These are phyloP conservation scores for Scortum barcoo DNA, from an alignment of 2,113 vertebrate genomes.

Conservation along the genomic window DNA sequence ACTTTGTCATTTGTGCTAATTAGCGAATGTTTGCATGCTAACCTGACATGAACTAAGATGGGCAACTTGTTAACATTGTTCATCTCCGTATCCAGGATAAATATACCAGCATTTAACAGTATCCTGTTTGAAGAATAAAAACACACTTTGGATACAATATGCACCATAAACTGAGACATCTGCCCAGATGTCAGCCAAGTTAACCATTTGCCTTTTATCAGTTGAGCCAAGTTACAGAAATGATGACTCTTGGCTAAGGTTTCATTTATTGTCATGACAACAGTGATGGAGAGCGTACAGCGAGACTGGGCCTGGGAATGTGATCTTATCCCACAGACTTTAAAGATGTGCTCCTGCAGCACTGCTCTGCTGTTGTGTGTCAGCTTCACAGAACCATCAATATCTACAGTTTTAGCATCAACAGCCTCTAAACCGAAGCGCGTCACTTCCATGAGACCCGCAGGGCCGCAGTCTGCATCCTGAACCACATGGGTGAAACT, in stretches of 20 bases:
- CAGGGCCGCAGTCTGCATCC: conserved; percentile 5
- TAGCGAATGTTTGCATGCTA: no score
- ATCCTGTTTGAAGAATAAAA: not conserved
- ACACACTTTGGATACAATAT: not conserved
- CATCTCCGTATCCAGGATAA: not conserved
- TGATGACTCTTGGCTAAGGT: not conserved
- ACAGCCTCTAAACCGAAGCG: not conserved
- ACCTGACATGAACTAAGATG: no score
- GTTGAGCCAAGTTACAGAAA: conserved; percentile 15
- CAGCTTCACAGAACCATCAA: not conserved
- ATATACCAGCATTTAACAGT: not conserved
- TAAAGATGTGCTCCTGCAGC: not conserved
- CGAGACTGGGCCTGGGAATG: not conserved
- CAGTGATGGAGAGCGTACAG: not conserved
- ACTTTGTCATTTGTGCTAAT: no score
- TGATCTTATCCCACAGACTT: not conserved
- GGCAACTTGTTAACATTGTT: not conserved
- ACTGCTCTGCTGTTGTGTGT: not conserved
- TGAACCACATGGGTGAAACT: conserved; percentile 11
- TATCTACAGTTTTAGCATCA: not conserved
- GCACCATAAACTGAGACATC: not conserved
- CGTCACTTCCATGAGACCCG: not conserved
- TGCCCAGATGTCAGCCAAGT: not conserved
- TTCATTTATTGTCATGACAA: conserved; percentile 7
- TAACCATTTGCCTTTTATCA: not conserved